These are phyloP conservation scores for Melanotaenia duboulayi DNA, from an alignment of 2,113 vertebrate species.

Conservation along the genomic window DNA sequence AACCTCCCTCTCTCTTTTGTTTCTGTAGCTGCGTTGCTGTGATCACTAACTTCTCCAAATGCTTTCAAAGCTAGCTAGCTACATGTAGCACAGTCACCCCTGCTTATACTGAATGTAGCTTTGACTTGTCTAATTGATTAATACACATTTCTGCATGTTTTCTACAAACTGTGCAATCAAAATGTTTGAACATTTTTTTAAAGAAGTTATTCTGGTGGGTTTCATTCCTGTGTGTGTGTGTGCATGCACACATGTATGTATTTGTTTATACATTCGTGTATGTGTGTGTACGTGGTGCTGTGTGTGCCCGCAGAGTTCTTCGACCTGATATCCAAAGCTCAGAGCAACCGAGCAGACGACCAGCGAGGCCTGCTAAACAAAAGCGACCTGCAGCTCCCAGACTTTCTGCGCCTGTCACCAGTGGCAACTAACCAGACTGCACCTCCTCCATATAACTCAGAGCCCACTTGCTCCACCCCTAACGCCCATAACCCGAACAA, in stretches of 20 bases:
- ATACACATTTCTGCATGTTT: slow-evolving; percentile 59
- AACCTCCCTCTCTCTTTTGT: slow-evolving; percentile 51
- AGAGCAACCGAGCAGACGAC: slow-evolving; percentile 98
- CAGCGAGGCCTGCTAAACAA: slow-evolving; percentile 98
- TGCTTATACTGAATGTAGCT: slow-evolving; percentile 71
- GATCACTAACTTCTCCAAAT: slow-evolving; percentile 70
- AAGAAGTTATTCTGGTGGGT: slow-evolving; percentile 3
- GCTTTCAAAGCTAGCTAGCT: slow-evolving; percentile 74
- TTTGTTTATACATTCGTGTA: slow-evolving; percentile 19
- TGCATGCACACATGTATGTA: slow-evolving; percentile 28
- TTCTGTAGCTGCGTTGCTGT: slow-evolving; percentile 65
- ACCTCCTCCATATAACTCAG: slow-evolving; percentile 44
- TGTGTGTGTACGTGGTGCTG: slow-evolving; percentile 10
- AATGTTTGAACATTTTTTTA: slow-evolving; percentile 12
- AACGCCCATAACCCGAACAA: slow-evolving; percentile 72
- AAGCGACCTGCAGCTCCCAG: slow-evolving; percentile 94
- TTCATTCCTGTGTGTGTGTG: slow-evolving; percentile 21
- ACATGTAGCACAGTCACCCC: slow-evolving; percentile 65
- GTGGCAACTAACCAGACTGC: slow-evolving; percentile 42
- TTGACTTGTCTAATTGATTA: slow-evolving; percentile 71
- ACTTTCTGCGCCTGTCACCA: slow-evolving; percentile 90
- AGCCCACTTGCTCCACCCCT: slow-evolving; percentile 80
- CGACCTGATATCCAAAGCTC: slow-evolving; percentile 99
- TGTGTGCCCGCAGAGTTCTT: slow-evolving; percentile 91
- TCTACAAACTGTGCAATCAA: slow-evolving; percentile 3